Evolutionary conservation across 2,797 vertebrate genomes (phyloP).

Genomic region (Novumbra hubbsi): DNA sequence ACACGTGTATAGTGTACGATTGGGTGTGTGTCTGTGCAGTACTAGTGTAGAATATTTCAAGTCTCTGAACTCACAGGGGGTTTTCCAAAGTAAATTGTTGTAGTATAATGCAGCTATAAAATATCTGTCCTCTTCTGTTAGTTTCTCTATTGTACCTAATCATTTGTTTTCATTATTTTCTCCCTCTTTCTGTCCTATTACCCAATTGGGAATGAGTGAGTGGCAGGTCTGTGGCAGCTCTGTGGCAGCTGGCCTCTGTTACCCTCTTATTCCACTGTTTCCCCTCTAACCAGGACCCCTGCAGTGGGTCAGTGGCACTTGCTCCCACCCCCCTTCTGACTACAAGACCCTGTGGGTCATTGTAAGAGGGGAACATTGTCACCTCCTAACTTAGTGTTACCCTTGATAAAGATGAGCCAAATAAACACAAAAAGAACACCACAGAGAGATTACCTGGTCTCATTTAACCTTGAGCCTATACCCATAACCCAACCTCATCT

Average conservation of each 20-base stretch:
- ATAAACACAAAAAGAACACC: no score
- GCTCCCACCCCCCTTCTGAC: background rate
- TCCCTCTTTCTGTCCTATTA: background rate
- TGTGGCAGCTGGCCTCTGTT: background rate
- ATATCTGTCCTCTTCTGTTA: background rate
- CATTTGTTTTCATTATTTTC: background rate
- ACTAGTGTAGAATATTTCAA: background rate
- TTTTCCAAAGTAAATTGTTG: background rate
- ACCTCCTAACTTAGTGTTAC: no score
- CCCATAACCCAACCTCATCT: no score
- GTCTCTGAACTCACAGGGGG: background rate
- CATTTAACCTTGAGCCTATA: no score
- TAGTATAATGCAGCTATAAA: background rate
- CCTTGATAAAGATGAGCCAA: no score
- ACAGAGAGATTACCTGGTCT: no score
- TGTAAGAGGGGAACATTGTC: background rate
- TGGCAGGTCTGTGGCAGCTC: slow-evolving; percentile 6
- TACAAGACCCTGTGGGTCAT: background rate
- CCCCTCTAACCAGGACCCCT: slow-evolving; percentile 4
- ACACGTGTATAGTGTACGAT: background rate
- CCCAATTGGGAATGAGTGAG: background rate
- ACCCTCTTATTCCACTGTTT: background rate
- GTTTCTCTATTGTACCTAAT: background rate
- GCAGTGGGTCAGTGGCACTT: background rate
- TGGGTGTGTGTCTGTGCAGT: background rate